A percentile compares a stretch with the other conserved stretches of the same genome.
Evolutionary conservation across 2,888 invertebrate genomes (phyloP).

Genomic region (Xestia xanthographa): DNA sequence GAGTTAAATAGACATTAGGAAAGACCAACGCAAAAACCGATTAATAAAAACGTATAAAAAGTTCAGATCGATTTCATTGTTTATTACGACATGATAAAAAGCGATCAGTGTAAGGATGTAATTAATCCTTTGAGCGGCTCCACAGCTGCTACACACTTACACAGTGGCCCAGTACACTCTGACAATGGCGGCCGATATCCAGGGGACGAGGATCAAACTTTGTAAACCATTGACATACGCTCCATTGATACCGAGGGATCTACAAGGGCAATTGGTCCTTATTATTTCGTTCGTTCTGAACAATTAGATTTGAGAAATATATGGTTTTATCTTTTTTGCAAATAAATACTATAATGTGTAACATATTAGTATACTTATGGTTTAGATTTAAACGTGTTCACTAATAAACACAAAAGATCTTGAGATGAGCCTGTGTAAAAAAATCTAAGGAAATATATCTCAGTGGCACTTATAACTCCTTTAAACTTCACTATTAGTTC

Average conservation of each 20-base stretch:
- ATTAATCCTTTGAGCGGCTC: conserved; percentile 59
- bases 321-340: not conserved
- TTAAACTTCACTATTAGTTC: conserved; percentile 30
- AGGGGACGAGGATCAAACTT: conserved; percentile 49
- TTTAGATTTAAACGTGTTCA: not conserved
- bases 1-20: not conserved
- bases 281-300: conserved; percentile 24
- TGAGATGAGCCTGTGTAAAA: no score
- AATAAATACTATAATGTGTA: not conserved
- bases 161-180: conserved; percentile 22
- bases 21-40: not conserved
- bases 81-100: conserved; percentile 46
- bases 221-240: conserved; percentile 54
- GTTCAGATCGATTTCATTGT: conserved; percentile 17
- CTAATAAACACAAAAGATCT: not conserved
- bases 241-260: conserved; percentile 52
- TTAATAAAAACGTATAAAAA: conserved; percentile 13
- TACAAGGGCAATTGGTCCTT: conserved; percentile 30
- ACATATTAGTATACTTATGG: not conserved
- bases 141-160: conserved; percentile 25
- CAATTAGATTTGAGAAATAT: not conserved
- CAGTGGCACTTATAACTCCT: not conserved
- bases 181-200: conserved; percentile 29
- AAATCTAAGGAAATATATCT: not conserved
- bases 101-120: conserved; percentile 41